Percentiles rank a stretch among this genome's conserved stretches.
phyloP scores from a whole-genome alignment of 1,140 invertebrate species.

The Akabosia matsudoensis region DNA sequence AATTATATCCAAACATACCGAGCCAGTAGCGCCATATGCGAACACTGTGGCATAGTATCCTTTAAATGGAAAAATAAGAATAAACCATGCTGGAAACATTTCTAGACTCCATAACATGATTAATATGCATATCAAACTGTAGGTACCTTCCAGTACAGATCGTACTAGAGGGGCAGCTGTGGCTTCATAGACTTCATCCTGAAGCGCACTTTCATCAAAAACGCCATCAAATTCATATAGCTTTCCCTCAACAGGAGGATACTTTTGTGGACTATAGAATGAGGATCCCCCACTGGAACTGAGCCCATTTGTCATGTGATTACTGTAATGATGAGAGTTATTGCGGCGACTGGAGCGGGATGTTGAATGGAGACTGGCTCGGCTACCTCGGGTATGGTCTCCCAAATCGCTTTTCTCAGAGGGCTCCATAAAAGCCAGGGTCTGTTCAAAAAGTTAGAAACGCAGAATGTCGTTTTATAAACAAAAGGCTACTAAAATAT shows the following conservation, averaged over 20 bases:
- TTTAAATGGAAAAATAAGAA: too few relatives aligned
- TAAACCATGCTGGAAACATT: too few relatives aligned
- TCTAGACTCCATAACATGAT: too few relatives aligned
- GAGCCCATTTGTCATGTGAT: background rate
- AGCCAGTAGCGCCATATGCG: slow-evolving; percentile 91
- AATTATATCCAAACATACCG: slow-evolving; percentile 52
- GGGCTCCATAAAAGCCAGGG: slow-evolving; percentile 6
- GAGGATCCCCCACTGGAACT: background rate
- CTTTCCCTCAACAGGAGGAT: slow-evolving; percentile 22
- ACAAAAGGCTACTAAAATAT: too few relatives aligned
- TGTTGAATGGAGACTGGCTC: background rate
- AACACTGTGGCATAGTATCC: slow-evolving; percentile 75
- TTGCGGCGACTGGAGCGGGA: background rate
- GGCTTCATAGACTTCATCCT: slow-evolving; percentile 45
- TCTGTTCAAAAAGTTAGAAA: background rate
- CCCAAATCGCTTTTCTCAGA: background rate
- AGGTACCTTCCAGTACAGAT: slow-evolving; percentile 41
- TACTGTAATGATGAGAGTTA: background rate
- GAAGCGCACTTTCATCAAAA: slow-evolving; percentile 40
- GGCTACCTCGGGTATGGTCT: background rate
- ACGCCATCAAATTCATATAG: slow-evolving; percentile 44
- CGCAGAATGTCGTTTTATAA: background rate
- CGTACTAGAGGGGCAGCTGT: slow-evolving; percentile 40
- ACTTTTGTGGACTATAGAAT: background rate
- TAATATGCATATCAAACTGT: too few relatives aligned